Base-by-base conservation (phyloP, 2,888 invertebrate genomes). In the Pyralis farinalis region DNA sequence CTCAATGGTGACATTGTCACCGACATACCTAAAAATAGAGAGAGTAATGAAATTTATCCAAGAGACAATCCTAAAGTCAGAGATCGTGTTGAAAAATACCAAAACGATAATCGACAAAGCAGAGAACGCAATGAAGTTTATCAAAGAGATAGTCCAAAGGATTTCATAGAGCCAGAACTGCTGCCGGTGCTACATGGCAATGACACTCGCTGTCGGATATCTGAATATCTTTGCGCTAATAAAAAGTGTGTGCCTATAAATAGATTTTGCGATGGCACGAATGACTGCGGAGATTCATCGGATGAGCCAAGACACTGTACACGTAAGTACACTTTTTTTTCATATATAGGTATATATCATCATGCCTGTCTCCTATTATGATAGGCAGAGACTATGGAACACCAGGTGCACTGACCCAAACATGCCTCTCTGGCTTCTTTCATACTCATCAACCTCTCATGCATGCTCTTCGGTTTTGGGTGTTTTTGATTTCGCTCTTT, bases 241-340 rank as follows among this genome's bases (percentile, higher is more conserved):
- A 92, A 92, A 53, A 90, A 90, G 58, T 94, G 94, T 67, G 85
- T 94, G 46, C 89, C 90, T 28, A 90, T 94, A 53, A 95, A 94
- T 80, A 91, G 92, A 71, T 95, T 92, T 74, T 96, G 96, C 79
- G 94, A 96, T 72, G 94, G 93, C 51, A 88, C 91, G 51, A 94
- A 95, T 73, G 94, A 96, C 69, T 96, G 96, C 63, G 95, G 94
- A 0, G 95, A 96, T 69, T 91, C 92, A 2, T 93, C 94, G 20
- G 95, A 95, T 68, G 95, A 95, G 67, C 95, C 95, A 10, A 90
- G 94, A 59, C 93, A 94, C 79, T 95, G 95, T 70, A 93, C 95
- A 75, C 93, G 95, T 95, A 81, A 94, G 95, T 93, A 56, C 16
- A 16, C 16, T 3, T 4, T 16, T 16, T 16, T 16, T 16, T 3